These are phyloP conservation scores for Apaloderma vittatum DNA, from an alignment of 2,113 vertebrate species.

Conservation along the genomic window DNA sequence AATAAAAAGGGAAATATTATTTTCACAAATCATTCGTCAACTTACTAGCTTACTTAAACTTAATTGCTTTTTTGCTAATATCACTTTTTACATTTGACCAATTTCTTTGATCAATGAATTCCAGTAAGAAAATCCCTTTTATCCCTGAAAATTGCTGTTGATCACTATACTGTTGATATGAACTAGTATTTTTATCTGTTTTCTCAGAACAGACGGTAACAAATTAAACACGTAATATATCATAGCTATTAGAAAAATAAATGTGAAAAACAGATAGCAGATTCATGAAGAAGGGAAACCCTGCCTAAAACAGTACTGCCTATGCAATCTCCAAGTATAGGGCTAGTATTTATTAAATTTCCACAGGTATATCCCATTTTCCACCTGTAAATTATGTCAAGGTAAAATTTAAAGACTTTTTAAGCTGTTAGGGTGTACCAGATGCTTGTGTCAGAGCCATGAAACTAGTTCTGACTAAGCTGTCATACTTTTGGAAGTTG, in stretches of 20 bases:
- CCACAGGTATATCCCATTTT: background rate
- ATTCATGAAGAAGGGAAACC: background rate
- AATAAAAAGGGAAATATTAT: background rate
- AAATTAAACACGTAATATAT: background rate
- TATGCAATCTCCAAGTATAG: background rate
- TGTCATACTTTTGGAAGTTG: background rate
- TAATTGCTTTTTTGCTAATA: background rate
- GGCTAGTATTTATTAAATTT: background rate
- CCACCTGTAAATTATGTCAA: background rate
- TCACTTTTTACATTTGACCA: background rate
- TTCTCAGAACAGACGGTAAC: background rate
- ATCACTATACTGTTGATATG: background rate
- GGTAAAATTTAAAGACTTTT: background rate
- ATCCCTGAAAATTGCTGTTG: background rate
- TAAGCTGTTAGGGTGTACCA: background rate
- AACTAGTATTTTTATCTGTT: background rate
- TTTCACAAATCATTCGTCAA: background rate
- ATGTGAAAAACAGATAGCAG: background rate
- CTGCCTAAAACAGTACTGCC: background rate
- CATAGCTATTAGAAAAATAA: background rate
- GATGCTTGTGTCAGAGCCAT: background rate
- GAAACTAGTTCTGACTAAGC: background rate
- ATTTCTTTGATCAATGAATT: background rate
- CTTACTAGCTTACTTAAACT: background rate
- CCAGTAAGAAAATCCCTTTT: background rate